Evolutionary conservation across 2,888 invertebrate genomes (phyloP).

Genomic region (Eupithecia inturbata): DNA sequence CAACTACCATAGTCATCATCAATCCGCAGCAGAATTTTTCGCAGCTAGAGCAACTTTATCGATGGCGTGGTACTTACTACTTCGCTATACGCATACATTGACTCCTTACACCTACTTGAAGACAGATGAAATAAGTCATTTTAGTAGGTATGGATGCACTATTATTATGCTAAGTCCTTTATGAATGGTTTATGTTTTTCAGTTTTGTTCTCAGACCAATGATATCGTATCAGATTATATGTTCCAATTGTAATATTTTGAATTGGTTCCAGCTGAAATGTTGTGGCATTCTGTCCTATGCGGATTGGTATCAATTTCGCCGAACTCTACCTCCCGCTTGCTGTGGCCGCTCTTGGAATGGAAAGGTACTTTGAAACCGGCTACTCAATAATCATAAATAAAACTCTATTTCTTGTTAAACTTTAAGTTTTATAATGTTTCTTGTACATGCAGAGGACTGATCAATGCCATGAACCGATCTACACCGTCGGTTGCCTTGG

Average conservation of each 20-base stretch:
- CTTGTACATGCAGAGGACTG: conserved; percentile 51
- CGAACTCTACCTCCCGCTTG: conserved; percentile 66
- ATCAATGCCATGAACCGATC: conserved; percentile 59
- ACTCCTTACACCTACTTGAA: too few relatives aligned
- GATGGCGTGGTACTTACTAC: too few relatives aligned
- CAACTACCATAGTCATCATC: background rate
- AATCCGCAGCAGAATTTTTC: too few relatives aligned
- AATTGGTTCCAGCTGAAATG: conserved; percentile 62
- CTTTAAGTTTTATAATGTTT: background rate
- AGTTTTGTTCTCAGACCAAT: too few relatives aligned
- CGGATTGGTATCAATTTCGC: conserved; percentile 68
- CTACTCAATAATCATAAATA: too few relatives aligned
- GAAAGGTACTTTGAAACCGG: conserved; percentile 56
- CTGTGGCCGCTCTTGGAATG: conserved; percentile 65
- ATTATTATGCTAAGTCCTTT: too few relatives aligned
- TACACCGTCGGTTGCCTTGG: conserved; percentile 64
- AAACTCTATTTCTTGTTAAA: background rate
- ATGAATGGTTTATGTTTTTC: too few relatives aligned
- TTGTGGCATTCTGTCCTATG: conserved; percentile 70
- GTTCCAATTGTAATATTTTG: background rate
- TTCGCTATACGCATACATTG: too few relatives aligned
- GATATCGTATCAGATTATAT: too few relatives aligned
- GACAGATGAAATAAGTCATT: too few relatives aligned
- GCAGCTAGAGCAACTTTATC: background rate
- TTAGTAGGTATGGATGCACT: too few relatives aligned